Evolutionary conservation across 2,797 vertebrate species (phyloP).

Genomic region (Peromyscus nudipes): DNA sequence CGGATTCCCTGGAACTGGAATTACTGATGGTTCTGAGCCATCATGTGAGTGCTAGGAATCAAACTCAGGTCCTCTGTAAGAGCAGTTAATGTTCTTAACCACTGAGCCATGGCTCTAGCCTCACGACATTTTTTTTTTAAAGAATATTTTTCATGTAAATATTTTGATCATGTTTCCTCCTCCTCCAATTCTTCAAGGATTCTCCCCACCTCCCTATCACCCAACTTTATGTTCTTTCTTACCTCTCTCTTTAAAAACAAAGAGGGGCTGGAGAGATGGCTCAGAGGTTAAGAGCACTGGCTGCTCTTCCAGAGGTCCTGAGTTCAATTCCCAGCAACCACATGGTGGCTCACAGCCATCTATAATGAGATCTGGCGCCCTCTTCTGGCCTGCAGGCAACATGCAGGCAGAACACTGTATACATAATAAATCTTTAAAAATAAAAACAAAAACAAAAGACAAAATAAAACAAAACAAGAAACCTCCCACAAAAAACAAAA

Average conservation of each 20-base stretch:
- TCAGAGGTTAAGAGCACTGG: too few species aligned
- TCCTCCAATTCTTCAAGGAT: background rate
- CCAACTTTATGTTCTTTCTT: background rate
- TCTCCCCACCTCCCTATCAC: background rate
- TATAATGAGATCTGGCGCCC: too few species aligned
- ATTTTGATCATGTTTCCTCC: background rate
- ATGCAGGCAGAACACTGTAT: too few species aligned
- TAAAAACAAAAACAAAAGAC: background rate
- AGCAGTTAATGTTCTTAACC: background rate
- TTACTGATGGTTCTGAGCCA: background rate
- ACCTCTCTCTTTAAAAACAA: background rate
- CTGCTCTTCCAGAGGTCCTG: too few species aligned
- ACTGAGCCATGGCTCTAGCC: background rate
- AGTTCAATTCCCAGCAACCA: too few species aligned
- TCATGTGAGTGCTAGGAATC: background rate
- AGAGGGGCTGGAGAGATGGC: too few species aligned
- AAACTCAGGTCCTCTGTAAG: background rate
- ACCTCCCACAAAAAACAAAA: background rate
- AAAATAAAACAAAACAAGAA: background rate
- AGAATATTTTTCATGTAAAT: background rate
- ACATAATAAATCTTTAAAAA: too few species aligned
- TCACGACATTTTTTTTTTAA: background rate
- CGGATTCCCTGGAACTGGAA: background rate
- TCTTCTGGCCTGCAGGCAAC: too few species aligned
- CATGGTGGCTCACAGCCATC: too few species aligned